These are phyloP conservation scores for Oeneis ivallda DNA, from an alignment of 2,888 invertebrate genomes.

Conservation along the genomic window DNA sequence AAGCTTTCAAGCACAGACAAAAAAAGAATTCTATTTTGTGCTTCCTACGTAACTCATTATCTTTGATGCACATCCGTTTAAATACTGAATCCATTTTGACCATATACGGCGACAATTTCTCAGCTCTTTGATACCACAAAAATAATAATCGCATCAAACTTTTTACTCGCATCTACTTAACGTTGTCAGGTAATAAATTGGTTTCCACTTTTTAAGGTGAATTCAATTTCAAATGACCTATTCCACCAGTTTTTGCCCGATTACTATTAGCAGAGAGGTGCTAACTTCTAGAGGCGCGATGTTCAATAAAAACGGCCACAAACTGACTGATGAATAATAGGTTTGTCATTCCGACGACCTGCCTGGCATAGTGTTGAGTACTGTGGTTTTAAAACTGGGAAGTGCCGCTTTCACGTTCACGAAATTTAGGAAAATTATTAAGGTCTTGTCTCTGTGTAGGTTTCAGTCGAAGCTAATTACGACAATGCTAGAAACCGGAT, in stretches of 20 bases:
- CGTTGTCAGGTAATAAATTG: slow-evolving; percentile 18
- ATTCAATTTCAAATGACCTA: slow-evolving; percentile 27
- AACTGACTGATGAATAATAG: too few species aligned
- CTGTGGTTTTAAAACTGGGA: too few species aligned
- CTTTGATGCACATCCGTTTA: not conserved
- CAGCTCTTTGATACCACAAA: not conserved
- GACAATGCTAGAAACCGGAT: too few species aligned
- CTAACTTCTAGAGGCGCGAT: not conserved
- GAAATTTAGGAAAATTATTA: too few species aligned
- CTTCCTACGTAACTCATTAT: slow-evolving; percentile 1
- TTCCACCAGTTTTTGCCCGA: slow-evolving; percentile 23
- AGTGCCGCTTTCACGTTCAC: too few species aligned
- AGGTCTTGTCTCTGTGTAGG: too few species aligned
- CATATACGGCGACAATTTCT: slow-evolving; percentile 10
- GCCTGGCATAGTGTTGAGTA: too few species aligned
- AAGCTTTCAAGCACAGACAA: too few species aligned
- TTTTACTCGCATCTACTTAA: slow-evolving; percentile 10
- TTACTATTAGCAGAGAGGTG: slow-evolving; percentile 18
- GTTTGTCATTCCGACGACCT: too few species aligned
- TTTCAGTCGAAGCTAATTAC: too few species aligned
- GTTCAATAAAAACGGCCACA: too few species aligned
- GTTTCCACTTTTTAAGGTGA: slow-evolving; percentile 5
- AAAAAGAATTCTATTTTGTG: not conserved
- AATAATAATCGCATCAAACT: slow-evolving; percentile 15
- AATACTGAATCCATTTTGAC: slow-evolving; percentile 13